Evolutionary conservation across 1,140 invertebrate species (phyloP).

Genomic region (Lepidurus packardi): DNA sequence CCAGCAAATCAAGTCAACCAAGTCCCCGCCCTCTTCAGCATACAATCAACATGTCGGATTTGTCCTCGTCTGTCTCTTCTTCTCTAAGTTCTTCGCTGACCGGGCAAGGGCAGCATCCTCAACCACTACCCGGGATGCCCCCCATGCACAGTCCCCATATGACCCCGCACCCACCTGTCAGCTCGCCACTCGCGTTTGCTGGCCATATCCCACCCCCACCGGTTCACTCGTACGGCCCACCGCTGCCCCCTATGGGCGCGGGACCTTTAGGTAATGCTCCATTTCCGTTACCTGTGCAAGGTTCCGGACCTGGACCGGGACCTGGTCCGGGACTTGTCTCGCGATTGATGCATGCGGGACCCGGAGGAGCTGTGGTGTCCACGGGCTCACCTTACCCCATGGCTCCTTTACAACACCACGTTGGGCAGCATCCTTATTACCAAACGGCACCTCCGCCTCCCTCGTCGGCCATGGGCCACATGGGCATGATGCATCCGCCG

Average conservation of each 20-base stretch:
- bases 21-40: slow-evolving; percentile 1
- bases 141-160: slow-evolving; percentile 14
- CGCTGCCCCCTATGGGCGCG: neutral
- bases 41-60: slow-evolving; percentile 16
- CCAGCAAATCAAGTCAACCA: slow-evolving; percentile 14
- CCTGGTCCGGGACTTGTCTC: slow-evolving; percentile 4
- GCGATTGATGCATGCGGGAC: neutral
- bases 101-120: neutral
- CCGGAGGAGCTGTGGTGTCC: neutral
- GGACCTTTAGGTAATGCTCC: slow-evolving; percentile 3
- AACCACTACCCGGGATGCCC: slow-evolving; percentile 12
- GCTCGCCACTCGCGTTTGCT: neutral
- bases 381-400: neutral
- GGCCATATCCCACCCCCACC: slow-evolving; percentile 6
- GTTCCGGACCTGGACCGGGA: neutral
- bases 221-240: slow-evolving; percentile 1
- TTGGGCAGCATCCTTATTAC: slow-evolving; percentile 12
- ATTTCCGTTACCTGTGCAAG: slow-evolving; percentile 10
- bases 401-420: slow-evolving; percentile 13
- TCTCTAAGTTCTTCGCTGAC: neutral
- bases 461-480: neutral
- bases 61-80: neutral
- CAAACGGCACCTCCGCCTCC: neutral
- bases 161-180: slow-evolving; percentile 10
- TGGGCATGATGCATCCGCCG: slow-evolving; percentile 17